Conservation (phyloP, 2,113 vertebrate genomes). For the Sander lucioperca region DNA sequence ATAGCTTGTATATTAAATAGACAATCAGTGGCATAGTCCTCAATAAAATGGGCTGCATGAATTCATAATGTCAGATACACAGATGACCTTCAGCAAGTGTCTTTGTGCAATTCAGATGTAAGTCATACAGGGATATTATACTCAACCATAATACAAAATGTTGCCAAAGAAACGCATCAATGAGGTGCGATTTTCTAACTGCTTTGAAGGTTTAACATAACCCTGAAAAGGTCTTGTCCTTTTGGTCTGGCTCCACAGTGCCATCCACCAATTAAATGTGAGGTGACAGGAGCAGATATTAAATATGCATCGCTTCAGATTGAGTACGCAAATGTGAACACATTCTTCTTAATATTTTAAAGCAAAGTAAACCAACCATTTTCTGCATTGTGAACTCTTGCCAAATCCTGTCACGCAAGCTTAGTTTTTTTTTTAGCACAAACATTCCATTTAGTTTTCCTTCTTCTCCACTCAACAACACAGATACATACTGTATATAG, state of each 20-base stretch:
- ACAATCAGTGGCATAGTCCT: neutral
- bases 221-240: constrained; percentile 68
- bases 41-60: neutral
- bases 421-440: constrained; percentile 25
- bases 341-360: constrained; percentile 56
- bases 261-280: constrained; percentile 73
- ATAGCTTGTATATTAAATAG: neutral
- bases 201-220: constrained; percentile 49
- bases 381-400: constrained; percentile 37
- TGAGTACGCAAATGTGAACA: constrained; percentile 54
- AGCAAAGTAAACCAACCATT: constrained; percentile 58
- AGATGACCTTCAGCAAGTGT: constrained; percentile 5
- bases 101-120: neutral
- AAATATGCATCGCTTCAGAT: constrained; percentile 66
- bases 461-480: neutral
- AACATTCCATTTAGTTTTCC: constrained; percentile 10
- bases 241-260: constrained; percentile 53
- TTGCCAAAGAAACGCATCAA: constrained; percentile 10
- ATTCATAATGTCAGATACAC: neutral
- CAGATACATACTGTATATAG: constrained; percentile 6
- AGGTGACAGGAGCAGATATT: constrained; percentile 65
- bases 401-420: constrained; percentile 16
- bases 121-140: constrained; percentile 5
- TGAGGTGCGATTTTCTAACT: constrained; percentile 25
- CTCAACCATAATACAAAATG: constrained; percentile 8